Percentiles rank a stretch among this genome's conserved stretches.
phyloP scores from a whole-genome alignment of 2,797 vertebrate genomes.

The Holocentrus rufus region DNA sequence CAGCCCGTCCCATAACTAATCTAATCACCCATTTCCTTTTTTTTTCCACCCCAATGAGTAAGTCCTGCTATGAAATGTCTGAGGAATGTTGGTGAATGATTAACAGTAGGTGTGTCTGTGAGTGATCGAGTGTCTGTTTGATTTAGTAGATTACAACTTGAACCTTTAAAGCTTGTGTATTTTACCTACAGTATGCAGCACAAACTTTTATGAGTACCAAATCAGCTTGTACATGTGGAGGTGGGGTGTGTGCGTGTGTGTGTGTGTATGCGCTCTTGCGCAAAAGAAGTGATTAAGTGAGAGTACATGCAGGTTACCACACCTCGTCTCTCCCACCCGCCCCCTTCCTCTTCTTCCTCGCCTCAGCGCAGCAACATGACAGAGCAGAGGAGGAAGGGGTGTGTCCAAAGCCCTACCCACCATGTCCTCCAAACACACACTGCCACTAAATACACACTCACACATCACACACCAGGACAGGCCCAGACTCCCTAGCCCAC shows the following conservation, averaged over 20 bases:
- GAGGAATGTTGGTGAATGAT: conserved; percentile 66
- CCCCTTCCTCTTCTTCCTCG: conserved; percentile 40
- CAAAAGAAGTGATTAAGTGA: conserved; percentile 46
- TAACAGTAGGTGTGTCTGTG: conserved; percentile 35
- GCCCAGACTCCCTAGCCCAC: conserved; percentile 77
- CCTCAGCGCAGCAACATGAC: conserved; percentile 44
- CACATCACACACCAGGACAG: conserved; percentile 71
- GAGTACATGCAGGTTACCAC: conserved; percentile 64
- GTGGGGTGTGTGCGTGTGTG: conserved; percentile 13
- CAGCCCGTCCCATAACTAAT: conserved; percentile 54
- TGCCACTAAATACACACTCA: conserved; percentile 70
- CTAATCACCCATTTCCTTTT: conserved; percentile 34
- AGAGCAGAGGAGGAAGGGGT: conserved; percentile 65
- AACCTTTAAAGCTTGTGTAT: neutral
- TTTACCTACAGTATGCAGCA: too few relatives aligned
- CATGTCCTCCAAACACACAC: conserved; percentile 59
- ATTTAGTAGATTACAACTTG: neutral
- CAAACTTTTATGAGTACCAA: conserved; percentile 30
- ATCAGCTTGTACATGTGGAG: conserved; percentile 12
- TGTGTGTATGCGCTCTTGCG: conserved; percentile 26
- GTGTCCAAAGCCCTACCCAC: conserved; percentile 69
- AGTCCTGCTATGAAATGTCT: conserved; percentile 33
- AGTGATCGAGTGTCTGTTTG: conserved; percentile 6
- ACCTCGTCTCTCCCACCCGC: conserved; percentile 66
- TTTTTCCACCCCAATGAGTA: conserved; percentile 45